Base-by-base conservation (phyloP, 2,113 vertebrate species). In the Malurus alboscapulatus region DNA sequence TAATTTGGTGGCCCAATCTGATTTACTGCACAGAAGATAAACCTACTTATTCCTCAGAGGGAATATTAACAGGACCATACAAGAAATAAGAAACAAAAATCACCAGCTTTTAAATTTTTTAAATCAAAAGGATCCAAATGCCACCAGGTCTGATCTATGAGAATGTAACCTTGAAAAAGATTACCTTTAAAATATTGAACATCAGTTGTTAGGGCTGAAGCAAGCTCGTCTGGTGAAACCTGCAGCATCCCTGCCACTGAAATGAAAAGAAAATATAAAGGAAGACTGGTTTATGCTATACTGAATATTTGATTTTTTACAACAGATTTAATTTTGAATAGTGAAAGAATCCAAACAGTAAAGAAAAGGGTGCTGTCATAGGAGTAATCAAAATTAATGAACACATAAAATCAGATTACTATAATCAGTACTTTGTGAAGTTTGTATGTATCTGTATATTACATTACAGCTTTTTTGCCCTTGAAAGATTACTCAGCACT, bases 141-240 rank as follows among this genome's bases (percentile, higher is more conserved):
- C 6, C 25, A 68, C 13, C 17, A 66, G 3, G 17, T 44, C 29
- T 66, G 14, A 89, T 22, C n/a, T 74, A 38, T 22, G 21, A 80
- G 30, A 87, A 73, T n/a, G 27, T 30, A 75, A 66, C 6, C 30
- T 80, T 86, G 48, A 75, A 84, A 76, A 63, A 65, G 1, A 67
- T 90, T 97, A 99, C 99, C 99, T 99, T 99, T 99, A 69, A 99
- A 98, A 96, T 98, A 99, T 47, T 99, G 99, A 81, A 99, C 96
- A 36, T 99, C 98, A 36, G 98, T 98, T 45, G 99, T 99, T 93
- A 99, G 97, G 83, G 99, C 98, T 21, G 98, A 98, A 76, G 98
- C 97, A 59, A 99, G 73, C 36, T 99, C 99, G 58, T 98, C 98
- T 27, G 98, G 53, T 42, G 97, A 98, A 73, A 99, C 98, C 93